Percentiles rank a stretch among this genome's conserved stretches.
Evolutionary conservation across 2,888 invertebrate genomes (phyloP).

Genomic region (Drosophila monieri): DNA sequence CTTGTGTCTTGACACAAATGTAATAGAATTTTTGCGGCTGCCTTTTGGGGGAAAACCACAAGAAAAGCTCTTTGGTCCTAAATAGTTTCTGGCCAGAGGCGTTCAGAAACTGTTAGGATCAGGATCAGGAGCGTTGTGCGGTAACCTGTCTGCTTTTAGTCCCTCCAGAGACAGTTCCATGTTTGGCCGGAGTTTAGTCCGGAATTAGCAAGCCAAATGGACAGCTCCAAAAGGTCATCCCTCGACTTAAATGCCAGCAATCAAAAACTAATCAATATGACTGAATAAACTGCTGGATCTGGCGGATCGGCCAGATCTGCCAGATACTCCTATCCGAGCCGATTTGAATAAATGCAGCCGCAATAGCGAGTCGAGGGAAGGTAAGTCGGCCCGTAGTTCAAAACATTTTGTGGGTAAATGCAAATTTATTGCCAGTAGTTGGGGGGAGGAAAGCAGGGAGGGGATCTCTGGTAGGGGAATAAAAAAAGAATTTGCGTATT

Average conservation of each 20-base stretch:
- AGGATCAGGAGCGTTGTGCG: background rate
- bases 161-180: background rate
- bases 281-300: constrained; percentile 43
- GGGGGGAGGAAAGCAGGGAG: background rate
- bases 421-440: constrained; percentile 71
- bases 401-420: constrained; percentile 76
- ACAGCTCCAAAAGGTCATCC: constrained; percentile 43
- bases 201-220: constrained; percentile 63
- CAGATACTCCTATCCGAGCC: constrained; percentile 8
- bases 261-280: constrained; percentile 70
- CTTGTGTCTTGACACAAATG: constrained; percentile 35
- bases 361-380: constrained; percentile 64
- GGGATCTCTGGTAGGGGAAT: background rate
- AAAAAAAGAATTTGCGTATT: constrained; percentile 62
- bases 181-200: background rate
- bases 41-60: constrained; percentile 9
- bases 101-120: constrained; percentile 4
- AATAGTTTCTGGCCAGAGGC: constrained; percentile 2
- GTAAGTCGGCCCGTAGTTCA: constrained; percentile 63
- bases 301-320: constrained; percentile 11
- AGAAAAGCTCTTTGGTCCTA: constrained; percentile 15
- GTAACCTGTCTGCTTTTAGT: background rate
- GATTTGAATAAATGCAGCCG: constrained; percentile 72
- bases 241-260: constrained; percentile 52
- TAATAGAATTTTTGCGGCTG: constrained; percentile 8